Base-by-base conservation (phyloP, 2,888 invertebrate genomes). In the Tolmerus cingulatus region DNA sequence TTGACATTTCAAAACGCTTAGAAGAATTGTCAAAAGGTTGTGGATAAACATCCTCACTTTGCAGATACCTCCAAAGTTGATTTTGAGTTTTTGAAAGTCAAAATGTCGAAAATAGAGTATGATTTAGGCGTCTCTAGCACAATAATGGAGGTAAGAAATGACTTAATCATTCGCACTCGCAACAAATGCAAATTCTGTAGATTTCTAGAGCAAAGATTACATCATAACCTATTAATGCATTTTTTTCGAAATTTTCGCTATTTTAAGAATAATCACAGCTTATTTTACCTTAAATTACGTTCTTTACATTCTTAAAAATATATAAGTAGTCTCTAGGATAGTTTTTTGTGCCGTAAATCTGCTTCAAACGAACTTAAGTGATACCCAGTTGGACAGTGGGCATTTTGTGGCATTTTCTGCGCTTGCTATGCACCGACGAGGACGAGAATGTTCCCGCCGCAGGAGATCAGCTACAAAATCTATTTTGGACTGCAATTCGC, bases 71-170 rank as follows among this genome's bases (percentile, higher is more conserved):
- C 78, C 78, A 78, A 79, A 79, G 51, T 79, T 79, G 30, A 51
- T 51, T 51, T 79, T 79, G 46, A 40, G 79, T 23, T 84, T 88
- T 88, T 85, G 76, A 76, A 87, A 87, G 87, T 87, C 89, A 92
- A 89, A 90, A 95, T 95, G 95, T 93, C 94, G 87, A 94, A 94
- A 89, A 94, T 95, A 88, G 95, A 96, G 90, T 96, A 96, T 91
- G 97, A 97, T 93, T 93, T 96, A 90, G 96, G 96, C 91, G 95
- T 95, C 89, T 95, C 96, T 89, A 96, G 96, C 89, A 96, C 97
- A 89, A 94, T 97, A 88, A 97, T 97, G 97, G 97, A 97, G 94
- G 97, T 97, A 93, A 95, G 95, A 74, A n/a, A n/a, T 23, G 37
- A 57, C 46, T 40, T 86, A 7, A 46, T 30, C 84, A 66, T 27